Base-by-base conservation (phyloP, 2,797 vertebrate species). In the Meda fulgida region DNA sequence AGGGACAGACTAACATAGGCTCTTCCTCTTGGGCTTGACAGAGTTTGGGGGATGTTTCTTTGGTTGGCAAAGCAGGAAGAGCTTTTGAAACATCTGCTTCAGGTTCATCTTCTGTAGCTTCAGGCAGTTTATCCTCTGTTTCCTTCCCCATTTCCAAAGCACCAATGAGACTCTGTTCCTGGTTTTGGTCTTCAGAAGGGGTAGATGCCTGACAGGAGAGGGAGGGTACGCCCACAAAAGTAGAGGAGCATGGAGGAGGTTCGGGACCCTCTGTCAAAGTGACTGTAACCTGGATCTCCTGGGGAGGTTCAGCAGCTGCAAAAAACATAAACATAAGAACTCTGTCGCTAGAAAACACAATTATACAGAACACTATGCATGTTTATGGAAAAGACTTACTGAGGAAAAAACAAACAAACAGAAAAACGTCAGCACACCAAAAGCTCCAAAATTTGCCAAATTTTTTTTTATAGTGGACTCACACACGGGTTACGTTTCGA, bases 251-350 rank as follows among this genome's bases (percentile, higher is more conserved):
- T 7, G 83, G 88, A 16, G 85, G 75, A 18, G 86, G 83, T 26
- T 67, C 55, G 0, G 78, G 85, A n/a, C 87, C 86, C 75, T 86
- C 48, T 5, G 88, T 88, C 69, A 91, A 79, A 73, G 89, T 91
- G 26, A 89, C 91, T 0, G 90, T 91, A 55, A 90, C 91, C 85
- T 89, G 90, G 84, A 91, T 91, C 87, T 90, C 91, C 78, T 91
- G 90, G 34, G 88, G 80, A 46, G 90, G 40, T 16, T 89, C 89
- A 76, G 78, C 69, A 82, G 60, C 90, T 91, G 63, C 21, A 85
- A 86, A 7, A 73, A 23, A 65, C 14, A 63, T 43, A 66, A 75
- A 72, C 60, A 8, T 65, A 38, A 46, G 26, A 19, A n/a, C 1
- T 16, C 38, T 51, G 31, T 76, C n/a, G 11, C 48, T 23, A 43